Conservation (phyloP, 2,888 invertebrate genomes). For the Gisinianus flammeolus region DNA sequence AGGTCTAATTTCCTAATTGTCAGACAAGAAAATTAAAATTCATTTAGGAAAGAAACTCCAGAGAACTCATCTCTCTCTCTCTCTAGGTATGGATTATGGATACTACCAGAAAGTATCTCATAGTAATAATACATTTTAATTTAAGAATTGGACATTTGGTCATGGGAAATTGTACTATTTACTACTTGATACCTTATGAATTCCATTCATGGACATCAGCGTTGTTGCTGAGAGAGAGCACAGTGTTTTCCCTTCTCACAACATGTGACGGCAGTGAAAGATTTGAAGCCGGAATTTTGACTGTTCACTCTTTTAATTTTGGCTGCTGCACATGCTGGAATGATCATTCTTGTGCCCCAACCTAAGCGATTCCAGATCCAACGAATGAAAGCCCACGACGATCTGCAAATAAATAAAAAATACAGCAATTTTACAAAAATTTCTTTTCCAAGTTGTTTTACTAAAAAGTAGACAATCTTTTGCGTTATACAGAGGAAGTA, state of each 20-base stretch:
- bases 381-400: conserved; percentile 39
- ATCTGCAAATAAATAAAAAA: neutral
- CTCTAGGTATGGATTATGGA: too few species aligned
- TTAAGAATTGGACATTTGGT: too few species aligned
- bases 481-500: neutral
- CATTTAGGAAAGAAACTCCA: too few species aligned
- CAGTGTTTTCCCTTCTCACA: conserved; percentile 42
- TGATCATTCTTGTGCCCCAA: conserved; percentile 36
- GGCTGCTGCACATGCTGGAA: conserved; percentile 45
- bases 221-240: neutral
- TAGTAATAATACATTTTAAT: too few species aligned
- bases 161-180: too few species aligned
- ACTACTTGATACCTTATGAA: too few species aligned
- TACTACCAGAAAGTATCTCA: too few species aligned
- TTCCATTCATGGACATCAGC: too few species aligned
- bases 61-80: too few species aligned
- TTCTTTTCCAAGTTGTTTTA: neutral
- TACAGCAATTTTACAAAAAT: neutral
- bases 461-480: neutral
- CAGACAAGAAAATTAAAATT: too few species aligned
- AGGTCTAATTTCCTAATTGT: too few species aligned
- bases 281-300: neutral
- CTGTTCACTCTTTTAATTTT: conserved; percentile 35
- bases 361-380: conserved; percentile 46
- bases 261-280: conserved; percentile 12